Base-by-base conservation (phyloP, 1,140 invertebrate genomes). In the Hormaphis cornu region DNA sequence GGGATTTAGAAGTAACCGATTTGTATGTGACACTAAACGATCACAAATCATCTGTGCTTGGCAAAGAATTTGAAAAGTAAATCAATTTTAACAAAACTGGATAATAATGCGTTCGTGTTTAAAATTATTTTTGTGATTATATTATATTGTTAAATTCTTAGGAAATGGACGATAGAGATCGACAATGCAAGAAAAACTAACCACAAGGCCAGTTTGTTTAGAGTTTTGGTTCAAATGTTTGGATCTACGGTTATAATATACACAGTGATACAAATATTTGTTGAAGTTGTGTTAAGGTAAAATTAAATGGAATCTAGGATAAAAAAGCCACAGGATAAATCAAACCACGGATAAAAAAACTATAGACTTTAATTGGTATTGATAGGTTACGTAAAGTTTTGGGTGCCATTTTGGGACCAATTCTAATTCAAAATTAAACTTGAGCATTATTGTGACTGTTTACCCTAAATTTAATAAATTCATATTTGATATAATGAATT, bases 21-120 rank as follows among this genome's bases (percentile, higher is more conserved):
- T 79, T 90, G 22, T 87, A 84, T 74, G 82, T 81, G 69, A 83
- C 85, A n/a, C 81, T 87, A 66, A 82, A 84, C 71, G 83, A 85
- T 74, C 83, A 87, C 73, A 77, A 76, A 48, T 84, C 84, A 7
- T 77, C 80, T 72, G 70, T 73, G 12, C 73, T 85, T 74, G 85
- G 85, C n/a, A 79, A 85, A 73, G 76, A 78, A 44, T 76, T 88
- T 28, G 79, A 82, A 63, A 72, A 69, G 73, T 74, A 54, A 54
- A 28, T 37, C 26, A 12, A 16, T 14, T 28, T 24, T 10, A 22
- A 50, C 14, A 37, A 37, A 8, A 37, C 14, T 37, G 6, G 14
- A 50, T 24, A 50, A 42, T 3, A n/a, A 42, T n/a, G 18, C 2
- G 4, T 14, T 3, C 7, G 18, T 42, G 16, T n/a, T 42, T 42